A percentile compares a stretch with the other conserved stretches of the same genome.
Conservation (phyloP, 2,888 invertebrate species). For the Lasius fuliginosus region DNA sequence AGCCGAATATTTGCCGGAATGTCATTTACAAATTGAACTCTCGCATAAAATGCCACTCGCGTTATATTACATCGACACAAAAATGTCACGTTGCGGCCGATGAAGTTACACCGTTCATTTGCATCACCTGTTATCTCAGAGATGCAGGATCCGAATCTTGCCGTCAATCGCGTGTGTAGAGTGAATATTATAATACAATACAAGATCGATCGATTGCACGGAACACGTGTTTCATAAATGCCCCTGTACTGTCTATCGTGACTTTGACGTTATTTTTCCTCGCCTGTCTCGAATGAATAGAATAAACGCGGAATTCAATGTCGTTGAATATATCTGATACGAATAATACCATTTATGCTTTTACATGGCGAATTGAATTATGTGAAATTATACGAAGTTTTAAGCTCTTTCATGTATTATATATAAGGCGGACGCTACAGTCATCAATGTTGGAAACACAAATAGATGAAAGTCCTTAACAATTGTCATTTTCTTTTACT, state of each 20-base stretch:
- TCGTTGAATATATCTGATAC: neutral
- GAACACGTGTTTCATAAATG: conserved; percentile 61
- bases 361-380: neutral
- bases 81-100: conserved; percentile 8
- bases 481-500: conserved; percentile 26
- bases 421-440: neutral
- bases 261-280: conserved; percentile 37
- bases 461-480: conserved; percentile 9
- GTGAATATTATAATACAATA: conserved; percentile 44
- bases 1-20: too few species aligned
- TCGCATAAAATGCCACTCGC: neutral
- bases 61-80: neutral
- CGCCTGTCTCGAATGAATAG: conserved; percentile 12
- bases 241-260: conserved; percentile 21
- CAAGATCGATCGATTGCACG: conserved; percentile 34
- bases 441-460: neutral
- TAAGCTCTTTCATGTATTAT: neutral
- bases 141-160: conserved; percentile 17
- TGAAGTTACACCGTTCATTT: neutral
- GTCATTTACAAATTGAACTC: neutral
- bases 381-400: conserved; percentile 13
- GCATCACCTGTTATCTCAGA: conserved; percentile 7
- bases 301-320: conserved; percentile 20
- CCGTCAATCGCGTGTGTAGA: conserved; percentile 43
- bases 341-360: neutral